phyloP scores from a whole-genome alignment of 1,140 invertebrate species.

The Lepidurus apus region DNA sequence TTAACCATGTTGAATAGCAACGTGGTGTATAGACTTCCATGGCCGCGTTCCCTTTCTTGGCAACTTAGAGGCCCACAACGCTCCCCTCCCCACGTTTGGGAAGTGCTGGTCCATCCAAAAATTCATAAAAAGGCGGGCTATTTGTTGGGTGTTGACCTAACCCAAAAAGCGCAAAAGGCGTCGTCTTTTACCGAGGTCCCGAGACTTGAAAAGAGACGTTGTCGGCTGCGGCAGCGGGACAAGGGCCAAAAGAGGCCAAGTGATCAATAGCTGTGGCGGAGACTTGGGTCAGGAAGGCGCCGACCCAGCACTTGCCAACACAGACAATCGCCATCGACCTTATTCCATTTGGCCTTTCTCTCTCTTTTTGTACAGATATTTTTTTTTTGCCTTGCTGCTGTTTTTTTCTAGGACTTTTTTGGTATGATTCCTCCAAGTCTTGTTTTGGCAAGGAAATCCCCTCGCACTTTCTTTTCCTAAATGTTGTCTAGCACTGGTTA shows the following conservation, averaged over 20 bases:
- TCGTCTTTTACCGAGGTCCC: neutral
- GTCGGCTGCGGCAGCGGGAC: neutral
- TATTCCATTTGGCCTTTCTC: neutral
- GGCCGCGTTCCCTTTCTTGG: neutral
- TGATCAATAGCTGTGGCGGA: conserved; percentile 21
- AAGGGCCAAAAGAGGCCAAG: conserved; percentile 13
- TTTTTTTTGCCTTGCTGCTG: neutral
- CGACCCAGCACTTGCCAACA: conserved; percentile 20
- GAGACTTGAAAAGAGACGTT: neutral
- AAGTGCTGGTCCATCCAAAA: conserved; percentile 3
- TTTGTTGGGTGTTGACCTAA: conserved; percentile 14
- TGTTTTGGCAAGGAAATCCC: neutral
- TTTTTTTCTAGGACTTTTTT: neutral
- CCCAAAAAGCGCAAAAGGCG: neutral
- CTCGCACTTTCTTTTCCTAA: neutral
- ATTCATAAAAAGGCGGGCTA: neutral
- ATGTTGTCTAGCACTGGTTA: neutral
- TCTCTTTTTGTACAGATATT: neutral
- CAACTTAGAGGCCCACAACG: neutral
- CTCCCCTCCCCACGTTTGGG: neutral
- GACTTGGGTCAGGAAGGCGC: conserved; percentile 16
- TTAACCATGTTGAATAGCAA: neutral
- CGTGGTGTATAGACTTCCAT: neutral
- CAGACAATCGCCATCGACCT: conserved; percentile 14
- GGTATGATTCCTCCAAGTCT: conserved; percentile 6